A percentile compares a stretch with the other conserved stretches of the same genome.
Evolutionary conservation across 2,888 invertebrate genomes (phyloP).

Genomic region (Choreutis nemorana): DNA sequence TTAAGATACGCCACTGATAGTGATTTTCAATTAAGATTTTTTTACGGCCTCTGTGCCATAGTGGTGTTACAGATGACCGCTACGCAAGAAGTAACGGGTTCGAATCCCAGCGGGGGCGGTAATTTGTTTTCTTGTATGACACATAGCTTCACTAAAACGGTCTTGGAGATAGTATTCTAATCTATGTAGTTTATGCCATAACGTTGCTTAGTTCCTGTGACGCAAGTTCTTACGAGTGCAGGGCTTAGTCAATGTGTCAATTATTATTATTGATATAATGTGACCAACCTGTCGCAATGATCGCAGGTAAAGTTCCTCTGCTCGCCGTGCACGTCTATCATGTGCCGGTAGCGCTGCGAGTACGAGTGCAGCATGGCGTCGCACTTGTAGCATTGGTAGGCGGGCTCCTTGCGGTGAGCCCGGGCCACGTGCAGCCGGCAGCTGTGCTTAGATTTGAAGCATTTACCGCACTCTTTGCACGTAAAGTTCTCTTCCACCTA

Average conservation of each 20-base stretch:
- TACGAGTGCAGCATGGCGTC: constrained; percentile 45
- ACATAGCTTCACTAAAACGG: no score
- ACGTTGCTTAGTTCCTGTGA: not conserved
- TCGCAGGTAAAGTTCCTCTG: constrained; percentile 39
- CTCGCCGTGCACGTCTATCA: constrained; percentile 44
- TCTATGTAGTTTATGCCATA: no score
- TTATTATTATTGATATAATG: no score
- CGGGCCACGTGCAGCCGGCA: constrained; percentile 32
- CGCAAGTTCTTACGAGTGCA: no score
- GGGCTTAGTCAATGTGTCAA: no score
- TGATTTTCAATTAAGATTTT: no score
- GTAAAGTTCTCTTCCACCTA: constrained; percentile 44
- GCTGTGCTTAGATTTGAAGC: constrained; percentile 45
- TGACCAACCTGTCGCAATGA: constrained; percentile 42
- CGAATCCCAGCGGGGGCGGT: no score
- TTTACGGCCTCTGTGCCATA: no score
- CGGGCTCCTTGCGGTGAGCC: constrained; percentile 43
- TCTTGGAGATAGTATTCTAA: not conserved
- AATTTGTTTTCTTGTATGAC: no score
- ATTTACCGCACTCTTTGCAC: constrained; percentile 57
- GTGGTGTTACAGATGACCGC: no score
- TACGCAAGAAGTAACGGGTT: no score
- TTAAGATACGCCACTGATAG: no score
- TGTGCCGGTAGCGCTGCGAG: constrained; percentile 36
- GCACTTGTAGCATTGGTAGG: constrained; percentile 45